Evolutionary conservation across 2,888 invertebrate genomes (phyloP), one percentile per base, ranked within the genome.

Genomic region (Rapana venosa): DNA sequence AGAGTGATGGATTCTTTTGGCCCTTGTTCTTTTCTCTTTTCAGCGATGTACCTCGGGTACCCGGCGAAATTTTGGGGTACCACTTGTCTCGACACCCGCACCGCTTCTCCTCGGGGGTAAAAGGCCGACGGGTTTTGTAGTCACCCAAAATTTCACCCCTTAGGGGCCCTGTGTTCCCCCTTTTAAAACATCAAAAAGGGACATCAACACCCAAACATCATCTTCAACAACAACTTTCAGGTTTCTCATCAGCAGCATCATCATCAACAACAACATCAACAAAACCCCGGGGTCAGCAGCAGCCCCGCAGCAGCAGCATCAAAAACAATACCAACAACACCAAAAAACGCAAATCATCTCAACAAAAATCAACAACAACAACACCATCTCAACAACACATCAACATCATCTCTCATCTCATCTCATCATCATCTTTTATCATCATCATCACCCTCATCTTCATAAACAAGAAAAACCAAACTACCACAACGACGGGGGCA

Each of bases 81-180:
- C n/a, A 70, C 56, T 13, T 88, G 56, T 15, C 74, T 83, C 22
- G 66, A n/a, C 2, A 90, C 87, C 56, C 70, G 58, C 20, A 90
- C 88, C 13, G 79, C 22, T n/a, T 90, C 87, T n/a, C 90, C 85
- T 8, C 61, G 90, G 1, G 87, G 85, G 35, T 91, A 90, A 15
- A 30, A 20, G 36, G 1, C 22, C 0, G 88, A 11, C 15, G 56
- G 17, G 88, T 89, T n/a, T n/a, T 66, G 20, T 61, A 83, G 74
- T 90, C 90, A 15, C 90, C 91, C 0, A 91, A 22, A 15, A 81
- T 2, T n/a, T n/a, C n/a, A 90, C 91, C 22, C 22, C 87, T 86
- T 17, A 91, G 47, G 13, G 87, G 36, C 0, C 17, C 17, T 0
- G 22, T 4, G n/a, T 32, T 20, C 22, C 74, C 56, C 20, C 89